Conservation (phyloP, 1,140 invertebrate species). For the Tetragonula clypearis region DNA sequence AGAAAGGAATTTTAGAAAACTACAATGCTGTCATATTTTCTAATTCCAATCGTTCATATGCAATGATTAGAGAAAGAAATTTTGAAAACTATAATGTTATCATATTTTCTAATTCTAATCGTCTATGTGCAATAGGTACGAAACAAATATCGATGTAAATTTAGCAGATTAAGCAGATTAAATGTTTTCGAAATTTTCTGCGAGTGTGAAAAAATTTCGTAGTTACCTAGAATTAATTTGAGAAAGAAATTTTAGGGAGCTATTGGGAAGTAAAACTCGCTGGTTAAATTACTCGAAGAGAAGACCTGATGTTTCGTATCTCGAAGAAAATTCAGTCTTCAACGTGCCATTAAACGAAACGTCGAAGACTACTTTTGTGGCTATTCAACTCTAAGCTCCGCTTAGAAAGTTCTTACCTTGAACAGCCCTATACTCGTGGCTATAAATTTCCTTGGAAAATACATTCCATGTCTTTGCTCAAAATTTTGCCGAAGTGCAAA, state of each 20-base stretch:
- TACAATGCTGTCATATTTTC: too few species aligned
- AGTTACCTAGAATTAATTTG: too few species aligned
- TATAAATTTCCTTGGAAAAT: background rate
- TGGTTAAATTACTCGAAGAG: background rate
- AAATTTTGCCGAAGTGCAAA: background rate
- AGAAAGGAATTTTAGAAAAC: too few species aligned
- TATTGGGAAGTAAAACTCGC: background rate
- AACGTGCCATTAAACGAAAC: constrained; percentile 13
- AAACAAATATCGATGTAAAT: background rate
- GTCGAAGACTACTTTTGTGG: background rate
- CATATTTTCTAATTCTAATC: too few species aligned
- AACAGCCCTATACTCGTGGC: too few species aligned
- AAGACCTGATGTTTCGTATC: background rate
- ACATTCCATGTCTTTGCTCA: background rate
- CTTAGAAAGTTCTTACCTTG: background rate
- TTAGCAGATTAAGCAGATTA: too few species aligned
- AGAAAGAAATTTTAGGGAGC: background rate
- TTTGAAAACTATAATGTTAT: too few species aligned
- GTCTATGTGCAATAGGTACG: too few species aligned
- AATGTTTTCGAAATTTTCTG: too few species aligned
- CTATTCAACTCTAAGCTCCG: constrained; percentile 7
- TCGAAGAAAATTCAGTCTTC: constrained; percentile 3
- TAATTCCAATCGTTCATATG: too few species aligned
- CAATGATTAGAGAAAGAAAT: too few species aligned
- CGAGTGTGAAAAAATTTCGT: too few species aligned